phyloP scores from a whole-genome alignment of 2,113 vertebrate species.

The Probosciger aterrimus region DNA sequence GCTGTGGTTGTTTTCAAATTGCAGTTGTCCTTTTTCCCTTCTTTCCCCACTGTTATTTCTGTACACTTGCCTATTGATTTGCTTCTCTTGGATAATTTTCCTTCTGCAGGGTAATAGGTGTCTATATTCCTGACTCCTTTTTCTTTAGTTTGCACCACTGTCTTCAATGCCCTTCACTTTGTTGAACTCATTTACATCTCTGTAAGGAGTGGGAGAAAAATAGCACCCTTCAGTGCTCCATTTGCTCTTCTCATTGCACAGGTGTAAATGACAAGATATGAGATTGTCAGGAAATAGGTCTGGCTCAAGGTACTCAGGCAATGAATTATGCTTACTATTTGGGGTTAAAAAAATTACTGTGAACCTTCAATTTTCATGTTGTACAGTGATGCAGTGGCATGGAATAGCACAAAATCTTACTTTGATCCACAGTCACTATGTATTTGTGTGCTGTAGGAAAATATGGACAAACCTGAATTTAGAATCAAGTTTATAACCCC shows the following conservation, averaged over 20 bases:
- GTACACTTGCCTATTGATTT: not conserved
- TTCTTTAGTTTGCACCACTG: not conserved
- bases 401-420: not conserved
- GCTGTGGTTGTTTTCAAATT: not conserved
- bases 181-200: slow-evolving; percentile 17
- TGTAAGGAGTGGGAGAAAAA: not conserved
- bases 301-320: not conserved
- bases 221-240: not conserved
- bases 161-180: not conserved
- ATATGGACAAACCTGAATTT: not conserved
- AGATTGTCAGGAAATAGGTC: not conserved
- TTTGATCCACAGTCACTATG: not conserved
- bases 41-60: not conserved
- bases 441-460: not conserved
- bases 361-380: not conserved
- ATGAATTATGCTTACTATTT: not conserved
- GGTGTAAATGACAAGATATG: not conserved
- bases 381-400: not conserved
- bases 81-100: not conserved
- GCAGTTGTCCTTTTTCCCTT: not conserved
- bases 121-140: not conserved
- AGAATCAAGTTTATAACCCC: not conserved
- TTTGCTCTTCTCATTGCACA: not conserved
- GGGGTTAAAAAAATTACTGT: not conserved
- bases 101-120: not conserved